Conservation (phyloP, 1,140 invertebrate species). For the Zaprionus capensis region DNA sequence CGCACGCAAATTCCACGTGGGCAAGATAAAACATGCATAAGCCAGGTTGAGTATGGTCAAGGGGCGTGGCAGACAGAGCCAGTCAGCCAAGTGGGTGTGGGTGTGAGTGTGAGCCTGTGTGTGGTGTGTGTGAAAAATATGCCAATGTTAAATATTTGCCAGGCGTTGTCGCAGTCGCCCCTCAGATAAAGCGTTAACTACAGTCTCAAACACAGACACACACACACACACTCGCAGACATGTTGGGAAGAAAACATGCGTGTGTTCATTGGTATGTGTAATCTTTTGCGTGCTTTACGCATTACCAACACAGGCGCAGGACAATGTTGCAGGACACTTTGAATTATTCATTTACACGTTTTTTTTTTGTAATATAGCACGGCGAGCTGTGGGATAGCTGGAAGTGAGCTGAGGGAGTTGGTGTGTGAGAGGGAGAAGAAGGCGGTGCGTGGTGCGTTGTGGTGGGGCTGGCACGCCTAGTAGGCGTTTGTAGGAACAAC, state of each 20-base stretch:
- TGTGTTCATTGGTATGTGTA: slow-evolving; percentile 65
- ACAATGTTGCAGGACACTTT: slow-evolving; percentile 81
- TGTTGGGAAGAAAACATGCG: slow-evolving; percentile 15
- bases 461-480: slow-evolving; percentile 44
- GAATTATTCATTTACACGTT: slow-evolving; percentile 80
- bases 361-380: slow-evolving; percentile 33
- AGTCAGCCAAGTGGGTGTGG: slow-evolving; percentile 21
- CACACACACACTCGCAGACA: slow-evolving; percentile 28
- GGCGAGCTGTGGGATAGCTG: slow-evolving; percentile 60
- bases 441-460: too few relatives aligned
- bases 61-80: slow-evolving; percentile 36
- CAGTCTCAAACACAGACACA: slow-evolving; percentile 47
- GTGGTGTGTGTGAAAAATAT: slow-evolving; percentile 73
- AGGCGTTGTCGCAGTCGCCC: slow-evolving; percentile 59
- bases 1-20: slow-evolving; percentile 81
- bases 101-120: slow-evolving; percentile 11
- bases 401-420: slow-evolving; percentile 4
- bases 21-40: slow-evolving; percentile 82
- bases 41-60: slow-evolving; percentile 52
- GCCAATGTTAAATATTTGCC: slow-evolving; percentile 82
- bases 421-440: background rate
- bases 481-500: slow-evolving; percentile 80
- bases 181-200: slow-evolving; percentile 80
- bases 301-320: slow-evolving; percentile 64
- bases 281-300: slow-evolving; percentile 81